A percentile compares a stretch with the other conserved stretches of the same genome.
These are phyloP conservation scores for Zosterops lateralis DNA, from an alignment of 2,113 vertebrate species.

Conservation along the genomic window DNA sequence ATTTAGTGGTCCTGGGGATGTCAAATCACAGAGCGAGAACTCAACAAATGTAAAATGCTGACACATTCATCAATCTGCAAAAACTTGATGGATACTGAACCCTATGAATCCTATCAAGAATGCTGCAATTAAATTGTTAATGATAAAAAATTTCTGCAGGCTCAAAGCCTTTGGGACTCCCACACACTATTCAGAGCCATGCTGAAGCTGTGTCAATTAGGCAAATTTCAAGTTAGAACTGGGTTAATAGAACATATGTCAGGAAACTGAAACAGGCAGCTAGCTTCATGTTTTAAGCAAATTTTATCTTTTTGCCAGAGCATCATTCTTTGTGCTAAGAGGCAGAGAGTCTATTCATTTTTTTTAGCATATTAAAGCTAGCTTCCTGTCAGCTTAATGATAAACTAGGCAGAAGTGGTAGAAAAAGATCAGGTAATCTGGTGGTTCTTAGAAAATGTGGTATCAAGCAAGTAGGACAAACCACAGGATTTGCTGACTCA, in stretches of 20 bases:
- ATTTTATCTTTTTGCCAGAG: not conserved
- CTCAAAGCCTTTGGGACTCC: conserved; percentile 10
- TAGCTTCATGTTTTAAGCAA: not conserved
- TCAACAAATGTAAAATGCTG: not conserved
- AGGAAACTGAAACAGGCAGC: not conserved
- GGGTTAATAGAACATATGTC: conserved; percentile 30
- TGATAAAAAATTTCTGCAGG: not conserved
- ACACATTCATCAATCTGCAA: not conserved
- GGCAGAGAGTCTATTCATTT: not conserved
- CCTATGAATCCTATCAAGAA: not conserved
- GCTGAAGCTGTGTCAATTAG: not conserved
- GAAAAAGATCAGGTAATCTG: not conserved
- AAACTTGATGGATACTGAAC: not conserved
- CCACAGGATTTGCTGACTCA: not conserved
- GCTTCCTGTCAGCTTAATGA: not conserved
- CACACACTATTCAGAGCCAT: not conserved
- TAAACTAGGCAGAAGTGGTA: not conserved
- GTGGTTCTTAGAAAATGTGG: not conserved
- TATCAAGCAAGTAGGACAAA: not conserved
- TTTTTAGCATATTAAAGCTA: not conserved
- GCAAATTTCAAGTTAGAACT: not conserved
- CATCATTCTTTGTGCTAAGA: not conserved
- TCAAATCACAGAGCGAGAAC: not conserved
- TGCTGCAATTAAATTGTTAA: not conserved
- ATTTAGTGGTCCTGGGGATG: not conserved